A percentile compares a stretch with the other conserved stretches of the same genome.
Evolutionary conservation across 2,888 invertebrate species (phyloP).

Genomic region (Baronia brevicornis): DNA sequence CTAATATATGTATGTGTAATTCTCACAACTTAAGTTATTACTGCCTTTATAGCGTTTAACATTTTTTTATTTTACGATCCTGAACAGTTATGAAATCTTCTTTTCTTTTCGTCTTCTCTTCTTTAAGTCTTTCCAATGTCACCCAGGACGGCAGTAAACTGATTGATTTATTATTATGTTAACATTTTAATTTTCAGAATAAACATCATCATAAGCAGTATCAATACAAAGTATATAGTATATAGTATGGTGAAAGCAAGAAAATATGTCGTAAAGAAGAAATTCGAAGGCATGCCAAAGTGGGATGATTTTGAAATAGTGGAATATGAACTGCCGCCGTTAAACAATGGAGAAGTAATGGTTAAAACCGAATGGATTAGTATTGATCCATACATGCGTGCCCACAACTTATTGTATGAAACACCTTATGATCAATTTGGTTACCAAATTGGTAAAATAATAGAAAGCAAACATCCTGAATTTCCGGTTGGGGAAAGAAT

Average conservation of each 20-base stretch:
- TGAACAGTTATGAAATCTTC: too few species aligned
- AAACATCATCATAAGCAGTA: too few species aligned
- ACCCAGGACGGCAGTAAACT: too few species aligned
- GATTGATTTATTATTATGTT: not conserved
- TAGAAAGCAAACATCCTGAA: constrained; percentile 74
- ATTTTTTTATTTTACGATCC: too few species aligned
- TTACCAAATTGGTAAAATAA: constrained; percentile 49
- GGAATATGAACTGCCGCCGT: constrained; percentile 73
- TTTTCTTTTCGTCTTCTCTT: too few species aligned
- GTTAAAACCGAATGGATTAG: constrained; percentile 33
- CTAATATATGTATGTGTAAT: too few species aligned
- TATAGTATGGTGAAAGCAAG: constrained; percentile 16
- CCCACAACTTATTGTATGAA: constrained; percentile 15
- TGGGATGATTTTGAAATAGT: constrained; percentile 72
- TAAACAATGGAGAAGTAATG: constrained; percentile 70
- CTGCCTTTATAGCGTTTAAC: too few species aligned
- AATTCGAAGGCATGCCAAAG: constrained; percentile 74
- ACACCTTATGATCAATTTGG: constrained; percentile 28
- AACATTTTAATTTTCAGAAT: too few species aligned
- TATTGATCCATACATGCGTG: constrained; percentile 35
- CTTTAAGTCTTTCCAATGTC: too few species aligned
- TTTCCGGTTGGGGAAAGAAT: constrained; percentile 78
- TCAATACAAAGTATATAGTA: too few species aligned
- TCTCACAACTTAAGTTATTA: too few species aligned
- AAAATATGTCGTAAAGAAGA: constrained; percentile 5